Percentiles rank a stretch among this genome's conserved stretches.
These are phyloP conservation scores for Zoroaster sp. DNA, from an alignment of 53 echinoderm and acorn worm genomes.

Conservation along the genomic window DNA sequence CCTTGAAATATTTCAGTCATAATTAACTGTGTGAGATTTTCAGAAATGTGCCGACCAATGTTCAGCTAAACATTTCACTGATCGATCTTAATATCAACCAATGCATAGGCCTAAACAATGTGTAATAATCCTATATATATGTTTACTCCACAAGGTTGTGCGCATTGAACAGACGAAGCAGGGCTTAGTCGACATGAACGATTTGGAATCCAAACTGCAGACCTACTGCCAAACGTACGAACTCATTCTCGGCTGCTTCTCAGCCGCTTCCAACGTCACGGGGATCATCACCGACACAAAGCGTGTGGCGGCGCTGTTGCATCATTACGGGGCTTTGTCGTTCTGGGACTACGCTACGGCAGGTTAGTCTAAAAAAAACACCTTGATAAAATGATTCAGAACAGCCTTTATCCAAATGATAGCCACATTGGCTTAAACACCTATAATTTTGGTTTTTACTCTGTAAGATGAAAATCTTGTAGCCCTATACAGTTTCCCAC, in stretches of 20 bases:
- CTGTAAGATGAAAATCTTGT: too few relatives aligned
- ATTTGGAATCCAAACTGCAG: slow-evolving; percentile 79
- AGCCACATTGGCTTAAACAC: too few relatives aligned
- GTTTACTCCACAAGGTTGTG: slow-evolving; percentile 53
- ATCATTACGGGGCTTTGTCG: slow-evolving; percentile 86
- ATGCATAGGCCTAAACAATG: too few relatives aligned
- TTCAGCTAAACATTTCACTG: too few relatives aligned
- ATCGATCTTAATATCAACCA: too few relatives aligned
- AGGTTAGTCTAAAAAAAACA: slow-evolving; percentile 37
- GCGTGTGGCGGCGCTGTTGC: slow-evolving; percentile 77
- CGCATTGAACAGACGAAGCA: slow-evolving; percentile 72
- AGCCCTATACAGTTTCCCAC: too few relatives aligned
- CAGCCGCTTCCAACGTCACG: slow-evolving; percentile 97
- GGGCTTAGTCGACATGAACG: slow-evolving; percentile 80
- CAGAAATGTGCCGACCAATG: too few relatives aligned
- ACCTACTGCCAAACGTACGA: slow-evolving; percentile 53
- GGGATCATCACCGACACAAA: slow-evolving; percentile 91
- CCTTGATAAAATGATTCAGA: not conserved
- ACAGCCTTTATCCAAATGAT: too few relatives aligned
- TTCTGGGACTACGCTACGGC: slow-evolving; percentile 99
- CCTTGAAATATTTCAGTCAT: too few relatives aligned
- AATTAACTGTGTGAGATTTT: too few relatives aligned
- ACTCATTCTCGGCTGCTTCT: slow-evolving; percentile 88
- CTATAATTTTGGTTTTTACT: too few relatives aligned
- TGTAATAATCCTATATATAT: too few relatives aligned